Conservation (phyloP, 2,888 invertebrate genomes). For the Hypena proboscidalis region DNA sequence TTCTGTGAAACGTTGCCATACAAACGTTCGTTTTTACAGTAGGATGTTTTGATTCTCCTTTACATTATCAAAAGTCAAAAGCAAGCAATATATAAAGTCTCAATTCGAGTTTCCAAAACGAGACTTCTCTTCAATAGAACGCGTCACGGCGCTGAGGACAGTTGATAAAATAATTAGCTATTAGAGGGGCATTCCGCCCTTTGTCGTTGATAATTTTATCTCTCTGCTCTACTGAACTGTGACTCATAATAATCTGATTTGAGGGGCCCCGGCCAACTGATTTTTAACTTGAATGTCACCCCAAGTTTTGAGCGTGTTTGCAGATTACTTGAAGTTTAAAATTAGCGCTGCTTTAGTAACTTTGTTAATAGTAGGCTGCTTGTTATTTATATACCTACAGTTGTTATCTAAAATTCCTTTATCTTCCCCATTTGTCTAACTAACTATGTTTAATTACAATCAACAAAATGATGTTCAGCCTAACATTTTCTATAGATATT, state of each 20-base stretch:
- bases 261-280: constrained; percentile 40
- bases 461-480: too few relatives aligned
- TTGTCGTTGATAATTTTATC: constrained; percentile 78
- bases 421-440: too few relatives aligned
- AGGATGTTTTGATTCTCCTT: too few relatives aligned
- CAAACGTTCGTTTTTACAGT: too few relatives aligned
- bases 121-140: constrained; percentile 41
- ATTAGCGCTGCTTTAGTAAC: too few relatives aligned
- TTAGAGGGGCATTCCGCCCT: constrained; percentile 60
- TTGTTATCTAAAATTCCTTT: too few relatives aligned
- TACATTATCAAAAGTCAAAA: too few relatives aligned
- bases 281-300: constrained; percentile 44
- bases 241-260: constrained; percentile 74
- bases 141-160: constrained; percentile 52
- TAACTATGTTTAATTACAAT: too few relatives aligned
- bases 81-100: background rate
- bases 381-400: too few relatives aligned
- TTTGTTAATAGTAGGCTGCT: too few relatives aligned
- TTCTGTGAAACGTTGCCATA: too few relatives aligned
- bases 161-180: constrained; percentile 67
- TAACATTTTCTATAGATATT: too few relatives aligned
- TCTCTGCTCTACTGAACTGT: constrained; percentile 70
- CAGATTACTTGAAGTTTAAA: background rate
- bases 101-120: constrained; percentile 30
- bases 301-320: constrained; percentile 26